phyloP scores from a whole-genome alignment of 2,113 vertebrate genomes.

The Periophthalmodon schlosseri region DNA sequence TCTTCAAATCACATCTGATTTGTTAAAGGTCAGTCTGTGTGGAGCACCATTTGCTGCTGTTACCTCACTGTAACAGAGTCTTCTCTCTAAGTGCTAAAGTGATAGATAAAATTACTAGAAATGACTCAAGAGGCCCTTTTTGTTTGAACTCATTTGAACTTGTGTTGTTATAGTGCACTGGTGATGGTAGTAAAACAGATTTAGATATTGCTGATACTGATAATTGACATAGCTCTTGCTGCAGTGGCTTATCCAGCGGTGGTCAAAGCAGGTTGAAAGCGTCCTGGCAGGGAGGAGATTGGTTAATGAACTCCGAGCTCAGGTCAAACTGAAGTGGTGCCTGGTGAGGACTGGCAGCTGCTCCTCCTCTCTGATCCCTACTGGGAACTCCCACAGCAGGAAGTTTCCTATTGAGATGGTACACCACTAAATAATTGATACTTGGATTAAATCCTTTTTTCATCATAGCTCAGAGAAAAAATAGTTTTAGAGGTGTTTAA shows the following conservation, averaged over 20 bases:
- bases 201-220: neutral
- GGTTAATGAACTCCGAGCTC: constrained; percentile 55
- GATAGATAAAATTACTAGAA: constrained; percentile 34
- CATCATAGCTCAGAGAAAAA: constrained; percentile 40
- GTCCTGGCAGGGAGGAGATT: constrained; percentile 44
- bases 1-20: constrained; percentile 21
- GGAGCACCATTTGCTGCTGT: constrained; percentile 36
- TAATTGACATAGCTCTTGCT: constrained; percentile 4
- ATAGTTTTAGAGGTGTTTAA: neutral
- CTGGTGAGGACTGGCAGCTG: constrained; percentile 70
- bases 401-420: constrained; percentile 70
- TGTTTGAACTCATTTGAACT: neutral
- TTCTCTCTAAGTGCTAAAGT: constrained; percentile 46
- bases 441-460: constrained; percentile 56
- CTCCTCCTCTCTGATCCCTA: constrained; percentile 71
- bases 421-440: constrained; percentile 74
- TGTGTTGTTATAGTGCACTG: neutral
- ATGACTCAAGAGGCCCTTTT: neutral
- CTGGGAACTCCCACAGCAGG: constrained; percentile 64
- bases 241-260: constrained; percentile 16
- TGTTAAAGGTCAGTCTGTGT: constrained; percentile 59
- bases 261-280: constrained; percentile 19
- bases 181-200: neutral
- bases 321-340: constrained; percentile 32
- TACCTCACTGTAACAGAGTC: constrained; percentile 20